These are phyloP conservation scores for Acrocephalus arundinaceus DNA, from an alignment of 2,113 vertebrate species.

Conservation along the genomic window DNA sequence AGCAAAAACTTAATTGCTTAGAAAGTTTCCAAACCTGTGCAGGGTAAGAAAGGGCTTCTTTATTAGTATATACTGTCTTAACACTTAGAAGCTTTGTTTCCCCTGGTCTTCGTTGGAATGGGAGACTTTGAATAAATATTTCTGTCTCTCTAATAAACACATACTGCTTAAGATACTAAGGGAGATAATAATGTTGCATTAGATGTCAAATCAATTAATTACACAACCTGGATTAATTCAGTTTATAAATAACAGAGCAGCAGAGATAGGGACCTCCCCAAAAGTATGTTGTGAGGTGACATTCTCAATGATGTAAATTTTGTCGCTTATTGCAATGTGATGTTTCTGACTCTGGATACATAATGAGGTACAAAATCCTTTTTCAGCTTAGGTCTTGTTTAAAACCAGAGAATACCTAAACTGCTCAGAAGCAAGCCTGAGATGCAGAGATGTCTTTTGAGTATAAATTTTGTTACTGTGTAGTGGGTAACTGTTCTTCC, in stretches of 20 bases:
- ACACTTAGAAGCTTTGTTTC: neutral
- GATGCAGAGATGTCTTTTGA: neutral
- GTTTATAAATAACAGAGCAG: neutral
- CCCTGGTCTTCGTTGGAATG: neutral
- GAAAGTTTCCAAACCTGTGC: neutral
- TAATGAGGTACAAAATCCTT: neutral
- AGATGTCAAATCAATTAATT: neutral
- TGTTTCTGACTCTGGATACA: neutral
- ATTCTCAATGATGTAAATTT: neutral
- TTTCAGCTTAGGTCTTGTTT: neutral
- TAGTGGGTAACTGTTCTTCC: neutral
- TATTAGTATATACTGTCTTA: neutral
- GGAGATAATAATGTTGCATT: neutral
- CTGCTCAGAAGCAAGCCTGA: neutral
- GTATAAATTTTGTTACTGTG: neutral
- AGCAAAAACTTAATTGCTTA: neutral
- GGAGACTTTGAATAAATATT: neutral
- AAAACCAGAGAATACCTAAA: neutral
- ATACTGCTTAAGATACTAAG: neutral
- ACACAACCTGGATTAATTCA: neutral
- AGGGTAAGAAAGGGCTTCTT: neutral
- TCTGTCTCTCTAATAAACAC: neutral
- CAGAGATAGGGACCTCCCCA: neutral
- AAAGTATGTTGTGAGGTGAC: neutral
- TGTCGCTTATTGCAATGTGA: fast-evolving